phyloP scores from a whole-genome alignment of 1,140 invertebrate species.

The Drosophila bifasciata region DNA sequence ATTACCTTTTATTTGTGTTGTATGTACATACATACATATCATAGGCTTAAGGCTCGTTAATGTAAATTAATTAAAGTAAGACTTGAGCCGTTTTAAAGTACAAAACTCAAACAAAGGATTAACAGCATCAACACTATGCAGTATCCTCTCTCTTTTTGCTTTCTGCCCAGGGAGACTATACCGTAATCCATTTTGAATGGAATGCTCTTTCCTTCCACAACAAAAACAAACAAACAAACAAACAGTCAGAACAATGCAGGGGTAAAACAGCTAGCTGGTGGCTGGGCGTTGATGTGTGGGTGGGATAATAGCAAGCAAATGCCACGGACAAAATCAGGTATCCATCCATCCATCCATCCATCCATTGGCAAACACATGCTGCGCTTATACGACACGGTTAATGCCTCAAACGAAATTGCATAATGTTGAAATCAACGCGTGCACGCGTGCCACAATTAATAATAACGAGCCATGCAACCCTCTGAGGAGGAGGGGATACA shows the following conservation, averaged over 20 bases:
- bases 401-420: slow-evolving; percentile 67
- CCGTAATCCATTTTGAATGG: slow-evolving; percentile 28
- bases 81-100: slow-evolving; percentile 35
- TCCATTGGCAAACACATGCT: too few relatives aligned
- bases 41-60: background rate
- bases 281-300: slow-evolving; percentile 2
- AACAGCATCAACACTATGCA: background rate
- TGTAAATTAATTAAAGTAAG: slow-evolving; percentile 30
- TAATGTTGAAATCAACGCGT: slow-evolving; percentile 62
- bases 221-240: slow-evolving; percentile 53
- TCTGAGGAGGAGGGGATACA: background rate
- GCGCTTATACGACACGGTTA: slow-evolving; percentile 38
- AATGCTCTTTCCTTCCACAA: slow-evolving; percentile 31
- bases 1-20: too few relatives aligned
- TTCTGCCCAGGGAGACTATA: background rate
- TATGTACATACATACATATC: too few relatives aligned
- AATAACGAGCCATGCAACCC: slow-evolving; percentile 30
- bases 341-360: too few relatives aligned
- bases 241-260: slow-evolving; percentile 25
- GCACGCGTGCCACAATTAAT: slow-evolving; percentile 57
- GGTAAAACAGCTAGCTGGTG: background rate
- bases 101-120: slow-evolving; percentile 13
- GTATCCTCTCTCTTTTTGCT: background rate
- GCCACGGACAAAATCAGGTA: slow-evolving; percentile 12
- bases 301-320: slow-evolving; percentile 34